Evolutionary conservation across 2,888 invertebrate species (phyloP), one percentile per base, ranked within the genome.

Genomic region (Isotomurus palustris): DNA sequence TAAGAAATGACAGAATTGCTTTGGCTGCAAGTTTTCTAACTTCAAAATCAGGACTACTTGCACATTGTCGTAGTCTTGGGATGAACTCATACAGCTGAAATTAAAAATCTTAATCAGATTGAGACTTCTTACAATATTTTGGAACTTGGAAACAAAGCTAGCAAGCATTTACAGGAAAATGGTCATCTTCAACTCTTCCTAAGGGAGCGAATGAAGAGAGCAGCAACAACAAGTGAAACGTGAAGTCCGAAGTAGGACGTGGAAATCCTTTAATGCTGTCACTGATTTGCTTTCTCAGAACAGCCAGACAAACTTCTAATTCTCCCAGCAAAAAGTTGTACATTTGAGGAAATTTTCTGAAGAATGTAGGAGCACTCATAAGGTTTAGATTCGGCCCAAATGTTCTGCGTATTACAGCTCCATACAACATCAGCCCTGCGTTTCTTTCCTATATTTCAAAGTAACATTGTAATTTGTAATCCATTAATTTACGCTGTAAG

Each of bases 401-500:
- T 66, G 91, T 84, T 64, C 94, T 81, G 43, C 84, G 85, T 72
- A 91, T 83, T 32, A 96, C 78, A 2, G 92, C 83, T 60, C 89
- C 84, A 73, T 91, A 87, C 51, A 95, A 76, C 53, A 95, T 76
- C 0, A 91, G 90, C 0, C 91, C 85, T 0, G 91, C 85, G 76
- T 95, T 96, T 61, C 91, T 81, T 73, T 88, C 86, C 86, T 87
- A 73, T 32, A 32, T 53, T 38, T 35, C 24, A 17, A 35, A 63
- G 12, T 54, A 45, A 41, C 45, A 49, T 38, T 36, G 12, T 47
- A 49, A 25, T 35, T 19, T 49, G 24, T 22, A 2, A 14, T 24
- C 21, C 14, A n/a, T 12, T 21, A 25, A 55, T 35, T 14, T 6
- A 32, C 19, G 27, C 53, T 50, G 53, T 24, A 17, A 12, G 4